phyloP scores from a whole-genome alignment of 1,140 invertebrate genomes.

The Drosophila nigromelanica region DNA sequence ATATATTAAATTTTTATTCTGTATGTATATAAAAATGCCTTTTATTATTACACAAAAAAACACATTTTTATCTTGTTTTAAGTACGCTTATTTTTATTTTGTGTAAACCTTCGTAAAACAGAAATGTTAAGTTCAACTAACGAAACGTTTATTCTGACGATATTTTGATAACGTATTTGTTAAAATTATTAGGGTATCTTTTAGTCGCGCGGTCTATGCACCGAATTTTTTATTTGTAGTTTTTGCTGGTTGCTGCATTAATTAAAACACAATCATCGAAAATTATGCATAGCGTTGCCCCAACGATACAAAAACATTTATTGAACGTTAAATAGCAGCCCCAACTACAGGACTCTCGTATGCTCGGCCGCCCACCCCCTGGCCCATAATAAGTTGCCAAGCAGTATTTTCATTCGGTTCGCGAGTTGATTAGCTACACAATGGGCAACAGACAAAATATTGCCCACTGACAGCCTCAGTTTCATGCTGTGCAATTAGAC shows the following conservation, averaged over 20 bases:
- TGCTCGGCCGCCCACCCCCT: no score
- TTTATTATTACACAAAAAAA: no score
- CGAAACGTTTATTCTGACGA: no score
- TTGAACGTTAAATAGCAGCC: slow-evolving; percentile 61
- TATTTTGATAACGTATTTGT: no score
- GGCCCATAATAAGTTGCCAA: background rate
- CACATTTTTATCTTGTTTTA: no score
- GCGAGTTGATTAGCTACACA: slow-evolving; percentile 60
- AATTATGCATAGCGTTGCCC: slow-evolving; percentile 66
- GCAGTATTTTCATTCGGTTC: slow-evolving; percentile 32
- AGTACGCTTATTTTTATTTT: no score
- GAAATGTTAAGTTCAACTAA: no score
- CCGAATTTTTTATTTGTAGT: background rate
- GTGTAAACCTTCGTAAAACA: no score
- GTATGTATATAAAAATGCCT: no score
- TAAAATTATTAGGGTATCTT: slow-evolving; percentile 10
- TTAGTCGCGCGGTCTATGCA: background rate
- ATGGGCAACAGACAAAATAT: slow-evolving; percentile 21
- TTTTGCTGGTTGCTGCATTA: slow-evolving; percentile 65
- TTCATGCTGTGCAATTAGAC: slow-evolving; percentile 48
- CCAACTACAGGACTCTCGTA: slow-evolving; percentile 2
- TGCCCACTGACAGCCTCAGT: slow-evolving; percentile 10
- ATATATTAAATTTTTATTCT: no score
- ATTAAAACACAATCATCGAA: slow-evolving; percentile 77
- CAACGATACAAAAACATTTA: slow-evolving; percentile 63